phyloP scores from a whole-genome alignment of 2,888 invertebrate species.

The Plebejus argus region DNA sequence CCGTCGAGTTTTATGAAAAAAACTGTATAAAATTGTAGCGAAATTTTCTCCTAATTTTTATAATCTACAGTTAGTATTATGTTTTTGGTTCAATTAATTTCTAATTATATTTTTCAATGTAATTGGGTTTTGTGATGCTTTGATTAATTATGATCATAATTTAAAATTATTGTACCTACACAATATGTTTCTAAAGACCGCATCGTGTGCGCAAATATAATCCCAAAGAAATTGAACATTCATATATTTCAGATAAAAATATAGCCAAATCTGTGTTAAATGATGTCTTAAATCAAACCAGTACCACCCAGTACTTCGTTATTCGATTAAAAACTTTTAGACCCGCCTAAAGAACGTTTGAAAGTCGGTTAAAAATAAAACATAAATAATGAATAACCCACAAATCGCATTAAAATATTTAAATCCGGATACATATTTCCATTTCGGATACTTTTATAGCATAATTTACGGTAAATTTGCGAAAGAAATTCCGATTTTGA shows the following conservation, averaged over 20 bases:
- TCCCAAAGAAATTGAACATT: no score
- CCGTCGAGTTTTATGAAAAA: background rate
- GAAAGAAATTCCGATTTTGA: slow-evolving; percentile 28
- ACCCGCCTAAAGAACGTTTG: background rate
- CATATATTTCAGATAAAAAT: no score
- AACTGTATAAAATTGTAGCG: background rate
- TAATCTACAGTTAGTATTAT: background rate
- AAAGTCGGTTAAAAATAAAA: background rate
- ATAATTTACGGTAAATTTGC: slow-evolving; percentile 15
- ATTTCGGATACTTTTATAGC: slow-evolving; percentile 3
- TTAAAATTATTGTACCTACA: no score
- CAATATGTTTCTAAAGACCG: no score
- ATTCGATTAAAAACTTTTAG: no score
- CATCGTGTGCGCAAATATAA: no score
- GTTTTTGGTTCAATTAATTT: background rate
- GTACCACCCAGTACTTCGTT: no score
- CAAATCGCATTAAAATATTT: slow-evolving; percentile 6
- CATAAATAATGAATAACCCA: background rate
- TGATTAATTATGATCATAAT: no score
- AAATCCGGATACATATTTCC: slow-evolving; percentile 1
- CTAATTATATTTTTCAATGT: background rate
- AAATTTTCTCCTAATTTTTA: background rate
- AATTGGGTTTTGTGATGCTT: no score
- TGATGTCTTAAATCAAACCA: no score
- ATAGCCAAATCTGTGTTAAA: no score